phyloP scores from a whole-genome alignment of 2,797 vertebrate genomes.

The Acrocephalus scirpaceus region DNA sequence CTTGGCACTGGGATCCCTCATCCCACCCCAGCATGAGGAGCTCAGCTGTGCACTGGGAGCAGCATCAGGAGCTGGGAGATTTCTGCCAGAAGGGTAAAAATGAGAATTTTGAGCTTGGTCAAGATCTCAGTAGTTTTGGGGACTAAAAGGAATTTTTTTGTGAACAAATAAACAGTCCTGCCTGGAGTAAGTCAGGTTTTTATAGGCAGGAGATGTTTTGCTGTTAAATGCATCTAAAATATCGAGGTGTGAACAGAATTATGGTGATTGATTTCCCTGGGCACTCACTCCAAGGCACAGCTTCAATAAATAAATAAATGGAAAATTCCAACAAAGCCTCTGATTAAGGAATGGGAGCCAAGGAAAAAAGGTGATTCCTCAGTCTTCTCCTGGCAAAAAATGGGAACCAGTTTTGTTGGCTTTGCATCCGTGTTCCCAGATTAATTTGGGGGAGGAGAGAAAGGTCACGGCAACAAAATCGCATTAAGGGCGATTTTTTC shows the following conservation, averaged over 20 bases:
- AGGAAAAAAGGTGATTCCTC: neutral
- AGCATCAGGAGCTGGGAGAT: neutral
- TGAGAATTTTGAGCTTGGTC: neutral
- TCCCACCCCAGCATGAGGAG: neutral
- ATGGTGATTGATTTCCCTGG: neutral
- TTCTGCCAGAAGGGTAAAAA: neutral
- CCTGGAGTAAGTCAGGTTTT: neutral
- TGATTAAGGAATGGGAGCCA: neutral
- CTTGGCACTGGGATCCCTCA: neutral
- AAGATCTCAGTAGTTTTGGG: neutral
- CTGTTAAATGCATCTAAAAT: neutral
- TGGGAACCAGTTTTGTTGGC: neutral
- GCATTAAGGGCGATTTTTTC: neutral
- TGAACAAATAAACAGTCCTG: neutral
- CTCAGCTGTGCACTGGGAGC: neutral
- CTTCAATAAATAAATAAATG: neutral
- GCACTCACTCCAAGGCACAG: neutral
- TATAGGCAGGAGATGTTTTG: neutral
- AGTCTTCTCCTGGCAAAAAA: neutral
- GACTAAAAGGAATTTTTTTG: neutral
- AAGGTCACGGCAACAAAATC: neutral
- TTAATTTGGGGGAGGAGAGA: neutral
- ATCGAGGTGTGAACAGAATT: neutral
- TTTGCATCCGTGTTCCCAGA: neutral
- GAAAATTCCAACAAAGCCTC: neutral